These are phyloP conservation scores for Eulacestoma nigropectus DNA, from an alignment of 2,113 vertebrate genomes.

Conservation along the genomic window DNA sequence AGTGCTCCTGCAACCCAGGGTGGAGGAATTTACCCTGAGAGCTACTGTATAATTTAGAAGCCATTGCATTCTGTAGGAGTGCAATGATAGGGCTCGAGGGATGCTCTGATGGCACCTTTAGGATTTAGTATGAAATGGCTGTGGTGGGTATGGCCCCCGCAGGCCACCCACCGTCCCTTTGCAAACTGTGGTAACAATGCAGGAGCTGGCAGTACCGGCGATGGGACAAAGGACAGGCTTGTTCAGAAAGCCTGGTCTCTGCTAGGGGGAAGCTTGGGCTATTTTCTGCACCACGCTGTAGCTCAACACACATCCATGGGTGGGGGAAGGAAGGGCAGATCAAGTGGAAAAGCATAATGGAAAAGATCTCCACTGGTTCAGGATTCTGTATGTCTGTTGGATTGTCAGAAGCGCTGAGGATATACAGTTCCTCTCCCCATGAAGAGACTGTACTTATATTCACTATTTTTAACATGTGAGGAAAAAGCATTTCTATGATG, in stretches of 20 bases:
- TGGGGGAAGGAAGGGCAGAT: not conserved
- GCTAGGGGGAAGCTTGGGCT: not conserved
- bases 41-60: not conserved
- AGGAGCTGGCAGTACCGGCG: not conserved
- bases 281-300: not conserved
- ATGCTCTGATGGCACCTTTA: not conserved
- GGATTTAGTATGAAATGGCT: not conserved
- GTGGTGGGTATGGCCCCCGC: not conserved
- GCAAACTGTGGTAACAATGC: not conserved
- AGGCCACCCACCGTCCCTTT: rapidly evolving
- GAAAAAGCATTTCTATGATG: not conserved
- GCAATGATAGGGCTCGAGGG: not conserved
- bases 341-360: not conserved
- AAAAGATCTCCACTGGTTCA: not conserved
- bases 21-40: not conserved
- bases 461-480: not conserved
- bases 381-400: not conserved
- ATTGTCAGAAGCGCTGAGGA: not conserved
- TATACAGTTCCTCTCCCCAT: not conserved
- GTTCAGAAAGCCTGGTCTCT: not conserved
- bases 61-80: not conserved
- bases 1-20: rapidly evolving
- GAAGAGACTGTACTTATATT: not conserved
- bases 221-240: not conserved
- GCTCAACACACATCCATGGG: not conserved